A percentile compares a stretch with the other conserved stretches of the same genome.
phyloP scores from a whole-genome alignment of 2,888 invertebrate species.

The Chydorus sphaericus region DNA sequence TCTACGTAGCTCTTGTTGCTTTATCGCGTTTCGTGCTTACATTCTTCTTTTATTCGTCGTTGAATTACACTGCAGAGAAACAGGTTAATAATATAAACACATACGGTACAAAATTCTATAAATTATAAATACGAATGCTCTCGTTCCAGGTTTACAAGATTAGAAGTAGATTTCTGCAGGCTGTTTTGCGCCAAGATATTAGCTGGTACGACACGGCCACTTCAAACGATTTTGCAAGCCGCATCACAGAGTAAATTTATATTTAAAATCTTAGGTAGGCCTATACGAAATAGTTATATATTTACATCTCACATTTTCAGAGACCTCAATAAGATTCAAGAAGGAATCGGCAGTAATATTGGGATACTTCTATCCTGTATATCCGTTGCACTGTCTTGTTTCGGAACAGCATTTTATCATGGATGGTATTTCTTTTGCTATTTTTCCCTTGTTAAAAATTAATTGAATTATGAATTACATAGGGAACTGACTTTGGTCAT shows the following conservation, averaged over 20 bases:
- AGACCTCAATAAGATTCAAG: constrained; percentile 25
- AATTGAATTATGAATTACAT: too few relatives aligned
- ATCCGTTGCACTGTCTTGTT: constrained; percentile 25
- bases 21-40: constrained; percentile 42
- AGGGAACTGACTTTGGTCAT: constrained; percentile 34
- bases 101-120: too few relatives aligned
- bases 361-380: constrained; percentile 28
- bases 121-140: too few relatives aligned
- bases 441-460: too few relatives aligned
- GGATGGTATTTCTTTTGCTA: too few relatives aligned
- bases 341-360: constrained; percentile 32
- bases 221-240: constrained; percentile 55
- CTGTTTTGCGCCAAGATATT: constrained; percentile 56
- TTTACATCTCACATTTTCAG: too few relatives aligned
- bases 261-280: too few relatives aligned
- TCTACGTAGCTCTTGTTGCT: constrained; percentile 36
- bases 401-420: constrained; percentile 28
- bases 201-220: constrained; percentile 55
- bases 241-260: constrained; percentile 63
- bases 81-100: constrained; percentile 43
- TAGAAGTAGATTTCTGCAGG: constrained; percentile 46
- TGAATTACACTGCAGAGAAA: constrained; percentile 53
- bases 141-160: constrained; percentile 48
- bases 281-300: too few relatives aligned
- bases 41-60: constrained; percentile 42